These are phyloP conservation scores for Remorina albescens DNA, from an alignment of 2,797 vertebrate genomes.

Conservation along the genomic window DNA sequence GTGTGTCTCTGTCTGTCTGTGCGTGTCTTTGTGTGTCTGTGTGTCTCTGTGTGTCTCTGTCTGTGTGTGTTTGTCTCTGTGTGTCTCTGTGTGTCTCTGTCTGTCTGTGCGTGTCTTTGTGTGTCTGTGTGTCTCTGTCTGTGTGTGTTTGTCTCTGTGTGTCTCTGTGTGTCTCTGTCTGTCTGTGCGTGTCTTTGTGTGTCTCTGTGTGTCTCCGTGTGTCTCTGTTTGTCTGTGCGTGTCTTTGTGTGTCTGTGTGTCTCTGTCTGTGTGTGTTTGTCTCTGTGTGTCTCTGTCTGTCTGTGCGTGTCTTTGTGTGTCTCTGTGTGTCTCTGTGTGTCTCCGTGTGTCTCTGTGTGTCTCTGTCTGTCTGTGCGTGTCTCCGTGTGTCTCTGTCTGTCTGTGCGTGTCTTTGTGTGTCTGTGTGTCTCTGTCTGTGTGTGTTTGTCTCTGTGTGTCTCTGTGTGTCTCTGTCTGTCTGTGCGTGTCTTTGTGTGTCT, in stretches of 20 bases:
- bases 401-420: background rate
- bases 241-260: background rate
- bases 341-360: background rate
- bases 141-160: background rate
- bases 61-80: background rate
- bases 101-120: background rate
- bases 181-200: background rate
- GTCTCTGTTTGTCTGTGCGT: background rate
- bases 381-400: too few species aligned
- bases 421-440: background rate
- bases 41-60: too few species aligned
- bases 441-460: background rate
- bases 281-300: background rate
- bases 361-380: too few species aligned
- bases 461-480: background rate
- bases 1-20: background rate
- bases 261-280: background rate
- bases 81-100: constrained; percentile 5
- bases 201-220: constrained; percentile 6
- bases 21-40: background rate
- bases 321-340: background rate
- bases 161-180: background rate
- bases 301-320: background rate
- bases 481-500: background rate
- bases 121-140: constrained; percentile 2